phyloP scores from a whole-genome alignment of 35 echinoderm and acorn worm species.

The Apostichopus japonicus region DNA sequence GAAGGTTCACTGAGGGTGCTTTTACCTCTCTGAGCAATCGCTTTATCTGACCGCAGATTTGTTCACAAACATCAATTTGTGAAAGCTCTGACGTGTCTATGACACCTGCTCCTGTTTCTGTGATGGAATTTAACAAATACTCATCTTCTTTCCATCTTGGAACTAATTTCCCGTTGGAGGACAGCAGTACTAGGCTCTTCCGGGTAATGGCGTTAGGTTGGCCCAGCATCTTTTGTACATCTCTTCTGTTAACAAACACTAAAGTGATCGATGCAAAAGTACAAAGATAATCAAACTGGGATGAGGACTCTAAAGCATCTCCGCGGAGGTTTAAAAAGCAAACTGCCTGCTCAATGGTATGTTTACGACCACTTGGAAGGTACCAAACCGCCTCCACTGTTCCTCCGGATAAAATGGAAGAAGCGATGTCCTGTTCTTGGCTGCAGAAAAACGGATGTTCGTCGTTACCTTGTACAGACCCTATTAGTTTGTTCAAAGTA shows the following conservation, averaged over 20 bases:
- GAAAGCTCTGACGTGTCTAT: not conserved
- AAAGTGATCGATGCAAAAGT: too few species aligned
- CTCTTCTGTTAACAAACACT: too few species aligned
- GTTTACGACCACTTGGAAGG: not conserved
- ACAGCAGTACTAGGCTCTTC: too few species aligned
- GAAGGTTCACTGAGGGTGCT: too few species aligned
- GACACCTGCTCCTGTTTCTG: not conserved
- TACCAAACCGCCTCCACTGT: not conserved
- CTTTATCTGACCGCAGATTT: not conserved
- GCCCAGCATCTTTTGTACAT: too few species aligned
- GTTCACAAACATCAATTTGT: not conserved
- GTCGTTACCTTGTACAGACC: conserved; percentile 10
- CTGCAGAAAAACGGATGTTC: not conserved
- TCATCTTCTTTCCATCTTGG: not conserved
- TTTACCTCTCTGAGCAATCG: not conserved
- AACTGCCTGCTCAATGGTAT: too few species aligned
- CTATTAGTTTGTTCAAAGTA: conserved; percentile 1
- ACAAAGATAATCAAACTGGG: too few species aligned
- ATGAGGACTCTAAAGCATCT: too few species aligned
- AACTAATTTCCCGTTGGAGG: not conserved
- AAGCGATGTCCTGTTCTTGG: not conserved
- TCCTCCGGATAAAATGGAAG: not conserved
- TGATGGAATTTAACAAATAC: not conserved
- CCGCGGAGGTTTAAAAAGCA: too few species aligned
- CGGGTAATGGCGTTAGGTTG: too few species aligned